Percentiles rank a stretch among this genome's conserved stretches.
phyloP scores from a whole-genome alignment of 2,113 vertebrate genomes.

The Antennarius striatus region DNA sequence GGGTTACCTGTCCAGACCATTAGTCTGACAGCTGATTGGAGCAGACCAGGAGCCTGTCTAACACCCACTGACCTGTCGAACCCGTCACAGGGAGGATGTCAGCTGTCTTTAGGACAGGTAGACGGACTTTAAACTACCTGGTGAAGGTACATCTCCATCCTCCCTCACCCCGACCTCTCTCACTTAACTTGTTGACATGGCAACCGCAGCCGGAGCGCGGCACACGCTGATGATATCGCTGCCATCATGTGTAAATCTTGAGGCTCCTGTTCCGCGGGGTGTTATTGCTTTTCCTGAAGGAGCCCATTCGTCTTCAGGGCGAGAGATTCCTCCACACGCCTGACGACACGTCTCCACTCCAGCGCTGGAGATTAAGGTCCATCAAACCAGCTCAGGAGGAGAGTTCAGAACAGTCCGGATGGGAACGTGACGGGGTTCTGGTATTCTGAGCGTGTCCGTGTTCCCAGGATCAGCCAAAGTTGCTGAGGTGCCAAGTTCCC shows the following conservation, averaged over 20 bases:
- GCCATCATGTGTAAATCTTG: slow-evolving; percentile 7
- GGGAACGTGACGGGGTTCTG: too few species aligned
- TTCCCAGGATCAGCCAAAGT: too few species aligned
- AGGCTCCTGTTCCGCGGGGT: slow-evolving; percentile 8
- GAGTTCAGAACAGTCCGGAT: too few species aligned
- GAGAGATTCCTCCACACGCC: neutral
- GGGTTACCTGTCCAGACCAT: neutral
- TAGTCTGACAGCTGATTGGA: neutral
- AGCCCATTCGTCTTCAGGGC: neutral
- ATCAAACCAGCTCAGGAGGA: too few species aligned
- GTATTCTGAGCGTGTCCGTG: too few species aligned
- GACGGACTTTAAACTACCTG: neutral
- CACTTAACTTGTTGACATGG: slow-evolving; percentile 32
- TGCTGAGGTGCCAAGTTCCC: too few species aligned
- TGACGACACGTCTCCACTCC: too few species aligned
- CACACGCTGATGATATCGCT: neutral
- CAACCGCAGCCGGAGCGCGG: slow-evolving; percentile 27
- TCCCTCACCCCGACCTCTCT: slow-evolving; percentile 20
- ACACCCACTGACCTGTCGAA: neutral
- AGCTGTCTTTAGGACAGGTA: neutral
- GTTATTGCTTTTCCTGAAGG: slow-evolving; percentile 6
- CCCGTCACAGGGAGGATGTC: neutral
- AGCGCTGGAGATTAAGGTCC: too few species aligned
- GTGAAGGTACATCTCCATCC: neutral
- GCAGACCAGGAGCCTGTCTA: neutral